Conservation (phyloP, 2,888 invertebrate species). For the Linnaemya vulpina region DNA sequence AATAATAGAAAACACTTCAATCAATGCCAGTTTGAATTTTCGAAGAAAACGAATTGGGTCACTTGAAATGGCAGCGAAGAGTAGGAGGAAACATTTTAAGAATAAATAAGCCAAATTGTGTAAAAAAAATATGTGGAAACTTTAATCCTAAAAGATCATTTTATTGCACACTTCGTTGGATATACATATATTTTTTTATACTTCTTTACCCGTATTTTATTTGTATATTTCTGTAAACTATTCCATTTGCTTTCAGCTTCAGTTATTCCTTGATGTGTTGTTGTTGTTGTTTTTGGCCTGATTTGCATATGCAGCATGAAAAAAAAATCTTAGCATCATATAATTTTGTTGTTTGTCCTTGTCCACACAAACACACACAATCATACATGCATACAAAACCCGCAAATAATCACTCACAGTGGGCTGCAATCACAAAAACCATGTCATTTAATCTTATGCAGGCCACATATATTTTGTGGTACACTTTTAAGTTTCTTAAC, state of each 20-base stretch:
- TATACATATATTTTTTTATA: no score
- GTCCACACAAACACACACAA: neutral
- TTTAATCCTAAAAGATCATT: conserved; percentile 65
- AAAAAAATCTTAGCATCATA: conserved; percentile 45
- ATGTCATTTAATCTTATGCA: neutral
- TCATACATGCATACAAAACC: neutral
- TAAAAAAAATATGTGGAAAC: conserved; percentile 4
- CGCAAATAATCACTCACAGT: conserved; percentile 31
- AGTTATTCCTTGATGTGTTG: neutral
- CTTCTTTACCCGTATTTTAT: conserved; percentile 51
- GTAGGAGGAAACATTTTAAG: conserved; percentile 43
- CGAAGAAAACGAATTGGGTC: conserved; percentile 53
- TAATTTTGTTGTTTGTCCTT: conserved; percentile 26
- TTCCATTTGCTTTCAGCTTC: neutral
- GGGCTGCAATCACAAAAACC: neutral
- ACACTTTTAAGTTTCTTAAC: no score
- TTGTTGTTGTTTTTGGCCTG: conserved; percentile 39
- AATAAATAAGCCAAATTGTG: conserved; percentile 40
- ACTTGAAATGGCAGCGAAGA: conserved; percentile 43
- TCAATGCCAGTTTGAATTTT: conserved; percentile 66
- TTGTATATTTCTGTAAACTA: conserved; percentile 45
- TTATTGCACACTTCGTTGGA: conserved; percentile 39
- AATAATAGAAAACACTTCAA: conserved; percentile 60
- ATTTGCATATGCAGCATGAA: conserved; percentile 66
- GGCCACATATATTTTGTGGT: no score